Evolutionary conservation across 2,113 vertebrate species (phyloP).

Genomic region (Nannospalax galili): DNA sequence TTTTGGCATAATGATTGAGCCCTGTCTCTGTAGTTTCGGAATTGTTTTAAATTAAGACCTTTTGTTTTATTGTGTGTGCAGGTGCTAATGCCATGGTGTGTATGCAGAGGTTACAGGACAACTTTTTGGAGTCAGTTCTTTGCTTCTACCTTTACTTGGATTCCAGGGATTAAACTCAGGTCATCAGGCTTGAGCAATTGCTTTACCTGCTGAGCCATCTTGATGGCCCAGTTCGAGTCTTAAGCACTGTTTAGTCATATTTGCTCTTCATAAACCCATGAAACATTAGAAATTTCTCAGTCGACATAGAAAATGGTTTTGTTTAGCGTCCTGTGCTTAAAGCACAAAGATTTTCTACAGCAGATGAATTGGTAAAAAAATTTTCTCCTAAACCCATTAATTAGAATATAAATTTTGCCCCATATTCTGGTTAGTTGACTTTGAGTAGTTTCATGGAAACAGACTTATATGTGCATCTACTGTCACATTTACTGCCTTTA

Average conservation of each 20-base stretch:
- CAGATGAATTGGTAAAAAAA: neutral
- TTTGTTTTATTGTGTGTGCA: too few species aligned
- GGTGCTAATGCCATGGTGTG: neutral
- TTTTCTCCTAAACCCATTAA: neutral
- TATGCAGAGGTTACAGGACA: neutral
- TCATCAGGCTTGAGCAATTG: neutral
- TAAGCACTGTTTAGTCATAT: constrained; percentile 1
- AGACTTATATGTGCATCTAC: neutral
- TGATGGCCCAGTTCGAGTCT: neutral
- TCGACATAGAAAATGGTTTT: constrained; percentile 29
- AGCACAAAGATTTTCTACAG: constrained; percentile 12
- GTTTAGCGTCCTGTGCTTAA: constrained; percentile 38
- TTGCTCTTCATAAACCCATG: constrained; percentile 32
- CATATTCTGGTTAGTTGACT: neutral
- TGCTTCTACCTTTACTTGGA: neutral
- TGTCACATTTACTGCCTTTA: neutral
- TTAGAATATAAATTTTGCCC: constrained; percentile 22
- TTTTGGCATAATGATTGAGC: neutral
- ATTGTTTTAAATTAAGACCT: neutral
- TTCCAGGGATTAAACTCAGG: neutral
- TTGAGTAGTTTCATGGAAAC: constrained; percentile 41
- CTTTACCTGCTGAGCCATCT: neutral
- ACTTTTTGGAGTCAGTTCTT: neutral
- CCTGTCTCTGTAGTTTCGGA: neutral
- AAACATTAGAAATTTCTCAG: constrained; percentile 17